Evolutionary conservation across 2,113 vertebrate genomes (phyloP).

Genomic region (Zingel zingel): DNA sequence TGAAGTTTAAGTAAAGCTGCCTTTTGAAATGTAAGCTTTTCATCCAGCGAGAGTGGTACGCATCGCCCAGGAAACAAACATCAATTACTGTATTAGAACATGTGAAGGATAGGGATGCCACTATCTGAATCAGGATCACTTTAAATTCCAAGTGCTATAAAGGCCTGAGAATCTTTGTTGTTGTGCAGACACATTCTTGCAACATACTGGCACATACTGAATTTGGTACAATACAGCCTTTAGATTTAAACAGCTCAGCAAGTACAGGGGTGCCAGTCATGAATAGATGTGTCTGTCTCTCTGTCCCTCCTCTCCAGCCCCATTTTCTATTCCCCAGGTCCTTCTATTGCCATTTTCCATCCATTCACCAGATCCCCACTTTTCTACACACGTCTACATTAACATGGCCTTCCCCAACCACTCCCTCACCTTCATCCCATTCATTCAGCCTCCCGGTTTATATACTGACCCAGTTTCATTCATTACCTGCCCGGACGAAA

Average conservation of each 20-base stretch:
- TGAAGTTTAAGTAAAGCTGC: slow-evolving; percentile 19
- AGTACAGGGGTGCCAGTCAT: background rate
- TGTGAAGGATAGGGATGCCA: background rate
- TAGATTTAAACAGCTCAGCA: background rate
- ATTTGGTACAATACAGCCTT: background rate
- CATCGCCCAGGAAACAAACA: slow-evolving; percentile 24
- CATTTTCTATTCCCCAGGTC: too few relatives aligned
- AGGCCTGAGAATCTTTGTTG: background rate
- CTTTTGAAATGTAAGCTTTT: slow-evolving; percentile 48
- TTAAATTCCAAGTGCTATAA: background rate
- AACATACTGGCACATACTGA: background rate
- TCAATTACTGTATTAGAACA: slow-evolving; percentile 2
- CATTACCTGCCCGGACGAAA: too few relatives aligned
- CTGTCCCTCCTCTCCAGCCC: too few relatives aligned
- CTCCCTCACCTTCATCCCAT: too few relatives aligned
- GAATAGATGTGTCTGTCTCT: too few relatives aligned
- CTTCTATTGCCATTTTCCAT: too few relatives aligned
- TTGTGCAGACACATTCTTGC: too few relatives aligned
- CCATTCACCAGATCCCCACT: too few relatives aligned
- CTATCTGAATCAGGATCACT: background rate
- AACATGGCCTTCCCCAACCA: too few relatives aligned
- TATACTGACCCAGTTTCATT: too few relatives aligned
- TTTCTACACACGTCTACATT: too few relatives aligned
- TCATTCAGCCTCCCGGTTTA: too few relatives aligned
- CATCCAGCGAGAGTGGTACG: background rate